Base-by-base conservation (phyloP, 2,797 vertebrate genomes). In the Karalla daura region DNA sequence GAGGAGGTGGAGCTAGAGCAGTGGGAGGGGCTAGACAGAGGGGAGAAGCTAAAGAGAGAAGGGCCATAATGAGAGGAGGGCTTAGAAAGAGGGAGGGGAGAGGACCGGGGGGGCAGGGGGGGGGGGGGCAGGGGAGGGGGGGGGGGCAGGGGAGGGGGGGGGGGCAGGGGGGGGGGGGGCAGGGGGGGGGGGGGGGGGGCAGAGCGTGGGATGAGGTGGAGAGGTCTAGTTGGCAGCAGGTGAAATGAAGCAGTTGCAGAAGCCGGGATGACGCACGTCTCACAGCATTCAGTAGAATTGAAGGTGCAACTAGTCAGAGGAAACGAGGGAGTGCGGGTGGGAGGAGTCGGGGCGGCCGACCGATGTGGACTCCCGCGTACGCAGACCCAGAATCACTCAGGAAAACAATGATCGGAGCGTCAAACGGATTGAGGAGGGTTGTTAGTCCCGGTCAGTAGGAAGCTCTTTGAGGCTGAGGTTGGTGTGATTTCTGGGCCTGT, bases 231-330 rank as follows among this genome's bases (percentile, higher is more conserved):
- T 86, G 87, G 81, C 86, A 92, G 91, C 88, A 79, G 83, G 81
- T 93, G 92, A 84, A 91, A 94, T 95, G 94, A 79, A 87, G 89
- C 87, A 83, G 87, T 91, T 86, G 94, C 94, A 90, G 86, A 94
- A 94, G 94, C 94, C 45, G 77, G 87, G 90, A 84, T 90, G 90
- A 84, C 89, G 92, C 91, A 89, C 86, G 81, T 93, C 86, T 92
- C 84, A 91, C 86, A 83, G 91, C 91, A 92, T 90, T 93, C 91
- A 86, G 93, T 94, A 94, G 93, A 94, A 94, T 94, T 94, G 91
- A 92, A 89, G 91, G 91, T 92, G 92, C 92, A 92, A 92, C 84
- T 90, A 92, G 78, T 87, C 80, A 87, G 62, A 81, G 79, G 81
- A 86, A 85, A 68, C 84, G 70, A 86, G 80, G 78, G 86, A 80